These are phyloP conservation scores for Epizoanthus stellaris DNA, from an alignment of 92 coral and sea anemone species.

Conservation along the genomic window DNA sequence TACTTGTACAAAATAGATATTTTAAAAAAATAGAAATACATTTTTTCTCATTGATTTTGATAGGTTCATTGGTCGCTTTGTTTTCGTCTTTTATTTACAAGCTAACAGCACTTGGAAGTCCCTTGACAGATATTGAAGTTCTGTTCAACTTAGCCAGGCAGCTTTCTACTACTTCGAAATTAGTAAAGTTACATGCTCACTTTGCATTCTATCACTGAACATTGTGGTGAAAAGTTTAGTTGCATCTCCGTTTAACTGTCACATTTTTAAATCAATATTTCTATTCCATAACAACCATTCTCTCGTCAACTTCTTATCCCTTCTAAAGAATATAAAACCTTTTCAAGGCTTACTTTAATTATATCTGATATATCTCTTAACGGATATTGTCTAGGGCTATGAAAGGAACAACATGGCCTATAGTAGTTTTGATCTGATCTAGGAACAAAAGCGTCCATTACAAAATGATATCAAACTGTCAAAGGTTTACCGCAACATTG, in stretches of 20 bases:
- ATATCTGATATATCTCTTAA: background rate
- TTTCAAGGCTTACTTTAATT: background rate
- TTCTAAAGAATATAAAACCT: background rate
- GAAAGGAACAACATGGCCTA: background rate
- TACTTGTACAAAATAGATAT: too few relatives aligned
- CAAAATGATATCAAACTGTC: background rate
- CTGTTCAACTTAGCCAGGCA: background rate
- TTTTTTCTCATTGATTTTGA: too few relatives aligned
- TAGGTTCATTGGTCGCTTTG: too few relatives aligned
- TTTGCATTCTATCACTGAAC: background rate
- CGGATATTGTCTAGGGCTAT: background rate
- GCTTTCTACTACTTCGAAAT: background rate
- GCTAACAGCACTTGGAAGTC: too few relatives aligned
- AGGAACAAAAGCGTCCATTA: background rate
- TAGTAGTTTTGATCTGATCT: background rate
- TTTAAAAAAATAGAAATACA: too few relatives aligned
- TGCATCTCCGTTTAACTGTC: conserved; percentile 5
- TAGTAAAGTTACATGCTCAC: background rate
- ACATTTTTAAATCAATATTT: conserved; percentile 16
- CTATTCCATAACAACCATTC: conserved; percentile 33
- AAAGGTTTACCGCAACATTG: too few relatives aligned
- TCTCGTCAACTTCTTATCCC: conserved; percentile 26
- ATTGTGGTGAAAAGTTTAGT: background rate
- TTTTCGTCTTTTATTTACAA: too few relatives aligned
- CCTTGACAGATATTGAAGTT: background rate